Conservation (phyloP, 2,113 vertebrate genomes). For the Phyllostomus hastatus region DNA sequence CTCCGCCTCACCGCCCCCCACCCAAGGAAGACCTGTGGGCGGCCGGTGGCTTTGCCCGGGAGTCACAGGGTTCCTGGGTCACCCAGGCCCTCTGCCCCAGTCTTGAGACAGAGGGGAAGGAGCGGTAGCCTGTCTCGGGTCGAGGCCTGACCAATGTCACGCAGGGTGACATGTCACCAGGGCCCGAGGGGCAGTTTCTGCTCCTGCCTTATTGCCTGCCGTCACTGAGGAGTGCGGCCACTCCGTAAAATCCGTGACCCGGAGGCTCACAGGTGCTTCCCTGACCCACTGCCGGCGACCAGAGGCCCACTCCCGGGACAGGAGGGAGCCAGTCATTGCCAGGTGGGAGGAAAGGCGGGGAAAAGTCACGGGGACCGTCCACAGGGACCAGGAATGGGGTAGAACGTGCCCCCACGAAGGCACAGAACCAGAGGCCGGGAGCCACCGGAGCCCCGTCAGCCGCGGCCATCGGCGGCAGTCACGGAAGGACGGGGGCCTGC, state of each 20-base stretch:
- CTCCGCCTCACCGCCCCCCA: not conserved
- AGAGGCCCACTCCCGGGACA: too few species aligned
- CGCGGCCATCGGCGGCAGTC: conserved; percentile 81
- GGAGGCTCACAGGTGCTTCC: too few species aligned
- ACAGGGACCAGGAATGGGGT: conserved; percentile 44
- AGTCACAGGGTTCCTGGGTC: not conserved
- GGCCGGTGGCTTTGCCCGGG: not conserved
- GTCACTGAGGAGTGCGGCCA: too few species aligned
- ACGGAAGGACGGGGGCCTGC: conserved; percentile 80
- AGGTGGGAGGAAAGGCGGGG: conserved; percentile 63
- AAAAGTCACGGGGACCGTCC: conserved; percentile 65
- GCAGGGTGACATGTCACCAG: not conserved
- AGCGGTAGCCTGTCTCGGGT: not conserved
- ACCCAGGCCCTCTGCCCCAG: not conserved
- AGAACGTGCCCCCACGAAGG: conserved; percentile 83
- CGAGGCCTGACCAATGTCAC: not conserved
- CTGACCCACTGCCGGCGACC: too few species aligned
- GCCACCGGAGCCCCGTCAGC: conserved; percentile 67
- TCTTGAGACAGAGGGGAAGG: not conserved
- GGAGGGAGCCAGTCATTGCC: conserved; percentile 78
- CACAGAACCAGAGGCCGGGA: conserved; percentile 88
- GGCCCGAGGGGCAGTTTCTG: too few species aligned
- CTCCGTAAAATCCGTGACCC: too few species aligned
- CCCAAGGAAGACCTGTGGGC: not conserved
- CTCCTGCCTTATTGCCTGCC: too few species aligned